Evolutionary conservation across 2,888 invertebrate species (phyloP).

Genomic region (Lasioglossum oenotherae): DNA sequence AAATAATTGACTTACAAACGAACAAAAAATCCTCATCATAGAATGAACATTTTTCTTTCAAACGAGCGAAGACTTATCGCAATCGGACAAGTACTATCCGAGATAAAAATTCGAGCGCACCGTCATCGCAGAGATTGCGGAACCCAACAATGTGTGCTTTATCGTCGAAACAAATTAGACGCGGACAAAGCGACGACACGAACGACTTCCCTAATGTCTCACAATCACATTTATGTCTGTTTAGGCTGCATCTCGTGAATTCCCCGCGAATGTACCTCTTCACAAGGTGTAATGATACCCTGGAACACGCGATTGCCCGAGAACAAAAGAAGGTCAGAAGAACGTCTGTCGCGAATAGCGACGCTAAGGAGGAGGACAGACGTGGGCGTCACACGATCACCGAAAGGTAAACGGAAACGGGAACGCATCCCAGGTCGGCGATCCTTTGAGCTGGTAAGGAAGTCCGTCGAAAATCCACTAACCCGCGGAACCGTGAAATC

Average conservation of each 20-base stretch:
- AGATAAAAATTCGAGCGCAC: not conserved
- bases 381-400: slow-evolving; percentile 3
- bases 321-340: slow-evolving; percentile 38
- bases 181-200: not conserved
- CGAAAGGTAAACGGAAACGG: slow-evolving; percentile 14
- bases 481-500: slow-evolving; percentile 60
- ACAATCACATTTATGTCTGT: not conserved
- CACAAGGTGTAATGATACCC: not conserved
- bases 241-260: not conserved
- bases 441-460: slow-evolving; percentile 8
- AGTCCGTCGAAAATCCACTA: not conserved
- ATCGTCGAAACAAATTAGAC: not conserved
- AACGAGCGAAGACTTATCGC: not conserved
- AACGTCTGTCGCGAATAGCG: not conserved
- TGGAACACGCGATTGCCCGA: not conserved
- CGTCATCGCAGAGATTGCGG: not conserved
- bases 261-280: not conserved
- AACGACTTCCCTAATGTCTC: not conserved
- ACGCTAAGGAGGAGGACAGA: slow-evolving; percentile 16
- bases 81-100: not conserved
- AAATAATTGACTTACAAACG: not conserved
- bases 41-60: not conserved
- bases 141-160: not conserved
- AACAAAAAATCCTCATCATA: not conserved
- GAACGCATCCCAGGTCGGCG: not conserved